Percentiles rank a stretch among this genome's conserved stretches.
These are phyloP conservation scores for Pogoniulus pusillus DNA, from an alignment of 2,797 vertebrate genomes.

Conservation along the genomic window DNA sequence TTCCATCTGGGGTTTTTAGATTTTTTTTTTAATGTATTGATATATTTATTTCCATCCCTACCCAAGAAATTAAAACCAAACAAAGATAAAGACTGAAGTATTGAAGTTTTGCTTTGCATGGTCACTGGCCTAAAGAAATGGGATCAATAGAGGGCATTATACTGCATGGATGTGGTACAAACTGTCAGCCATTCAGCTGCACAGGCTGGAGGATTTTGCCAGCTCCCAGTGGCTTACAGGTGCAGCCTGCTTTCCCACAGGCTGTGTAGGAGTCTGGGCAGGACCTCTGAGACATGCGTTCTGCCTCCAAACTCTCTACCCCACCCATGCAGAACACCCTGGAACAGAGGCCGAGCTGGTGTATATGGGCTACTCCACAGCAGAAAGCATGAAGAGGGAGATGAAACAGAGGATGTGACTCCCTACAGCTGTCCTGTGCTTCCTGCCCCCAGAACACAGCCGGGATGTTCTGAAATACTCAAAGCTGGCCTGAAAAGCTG, in stretches of 20 bases:
- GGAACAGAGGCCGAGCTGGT: not conserved
- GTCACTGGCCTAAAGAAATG: rapidly evolving
- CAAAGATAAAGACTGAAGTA: not conserved
- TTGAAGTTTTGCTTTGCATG: not conserved
- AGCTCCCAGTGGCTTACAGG: not conserved
- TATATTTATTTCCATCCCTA: not conserved
- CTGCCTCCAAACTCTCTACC: rapidly evolving
- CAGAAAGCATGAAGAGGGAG: rapidly evolving
- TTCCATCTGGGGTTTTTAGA: not conserved
- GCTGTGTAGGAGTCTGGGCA: not conserved
- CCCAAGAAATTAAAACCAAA: not conserved
- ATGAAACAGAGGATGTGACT: not conserved
- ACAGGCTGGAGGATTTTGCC: not conserved
- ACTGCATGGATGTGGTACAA: not conserved
- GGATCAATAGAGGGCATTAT: not conserved
- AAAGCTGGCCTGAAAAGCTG: not conserved
- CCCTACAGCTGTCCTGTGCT: not conserved
- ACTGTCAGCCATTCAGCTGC: not conserved
- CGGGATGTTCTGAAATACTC: not conserved
- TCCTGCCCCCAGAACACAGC: not conserved
- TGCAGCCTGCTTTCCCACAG: not conserved
- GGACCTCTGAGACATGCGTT: not conserved
- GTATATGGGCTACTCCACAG: not conserved
- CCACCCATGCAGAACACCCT: rapidly evolving
- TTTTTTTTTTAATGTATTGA: not conserved